A percentile compares a stretch with the other conserved stretches of the same genome.
These are phyloP conservation scores for Pseudochirops cupreus DNA, from an alignment of 2,797 vertebrate genomes.

Conservation along the genomic window DNA sequence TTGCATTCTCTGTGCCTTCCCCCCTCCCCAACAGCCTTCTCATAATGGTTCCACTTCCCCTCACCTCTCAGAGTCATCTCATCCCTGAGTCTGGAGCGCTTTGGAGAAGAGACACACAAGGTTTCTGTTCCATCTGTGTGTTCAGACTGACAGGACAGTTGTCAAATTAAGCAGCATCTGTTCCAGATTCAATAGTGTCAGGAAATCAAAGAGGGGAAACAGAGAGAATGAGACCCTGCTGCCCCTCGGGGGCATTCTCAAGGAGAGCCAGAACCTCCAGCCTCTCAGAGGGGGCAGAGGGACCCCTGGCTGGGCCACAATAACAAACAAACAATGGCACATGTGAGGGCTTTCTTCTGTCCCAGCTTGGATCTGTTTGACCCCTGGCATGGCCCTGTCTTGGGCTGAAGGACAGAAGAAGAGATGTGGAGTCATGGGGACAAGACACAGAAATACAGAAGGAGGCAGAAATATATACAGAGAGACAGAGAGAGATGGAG, in stretches of 20 bases:
- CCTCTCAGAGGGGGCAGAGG: fast-evolving
- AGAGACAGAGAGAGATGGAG: background rate
- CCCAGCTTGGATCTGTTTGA: background rate
- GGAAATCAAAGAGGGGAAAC: constrained; percentile 70
- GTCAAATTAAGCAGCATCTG: constrained; percentile 75
- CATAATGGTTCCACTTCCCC: constrained; percentile 55
- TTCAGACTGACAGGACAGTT: constrained; percentile 57
- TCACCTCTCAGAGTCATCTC: background rate
- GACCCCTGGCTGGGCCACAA: background rate
- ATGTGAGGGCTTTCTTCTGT: background rate
- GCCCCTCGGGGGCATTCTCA: background rate
- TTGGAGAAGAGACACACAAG: constrained; percentile 51
- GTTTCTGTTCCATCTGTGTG: constrained; percentile 8
- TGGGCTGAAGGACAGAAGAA: background rate
- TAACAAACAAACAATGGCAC: background rate
- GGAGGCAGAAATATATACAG: background rate
- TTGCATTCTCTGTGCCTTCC: background rate
- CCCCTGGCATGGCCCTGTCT: background rate
- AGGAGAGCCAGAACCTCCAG: background rate
- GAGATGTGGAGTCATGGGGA: background rate
- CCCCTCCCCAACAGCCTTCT: constrained; percentile 1
- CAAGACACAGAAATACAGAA: background rate
- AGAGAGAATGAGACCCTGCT: constrained; percentile 9
- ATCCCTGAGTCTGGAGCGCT: background rate
- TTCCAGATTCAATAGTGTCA: constrained; percentile 64